A percentile compares a stretch with the other conserved stretches of the same genome.
phyloP scores from a whole-genome alignment of 2,113 vertebrate genomes.

The Phaethon lepturus region DNA sequence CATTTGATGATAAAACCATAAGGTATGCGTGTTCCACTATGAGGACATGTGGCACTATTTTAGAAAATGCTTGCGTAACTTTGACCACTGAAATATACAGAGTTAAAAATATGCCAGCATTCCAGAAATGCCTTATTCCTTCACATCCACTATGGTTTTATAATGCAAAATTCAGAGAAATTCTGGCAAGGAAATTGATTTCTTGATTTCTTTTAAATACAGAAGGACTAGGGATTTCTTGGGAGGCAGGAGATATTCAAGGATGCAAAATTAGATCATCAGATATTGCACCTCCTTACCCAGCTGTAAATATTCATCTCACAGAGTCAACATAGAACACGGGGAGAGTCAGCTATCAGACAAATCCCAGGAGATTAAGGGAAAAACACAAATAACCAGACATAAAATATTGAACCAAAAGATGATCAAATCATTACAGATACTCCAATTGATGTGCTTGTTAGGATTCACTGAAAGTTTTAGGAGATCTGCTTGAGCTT shows the following conservation, averaged over 20 bases:
- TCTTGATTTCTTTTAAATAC: neutral
- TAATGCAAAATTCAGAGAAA: neutral
- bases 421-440: neutral
- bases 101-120: slow-evolving; percentile 24
- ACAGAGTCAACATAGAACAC: neutral
- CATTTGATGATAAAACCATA: slow-evolving; percentile 75
- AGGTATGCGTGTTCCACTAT: slow-evolving; percentile 44
- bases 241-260: neutral
- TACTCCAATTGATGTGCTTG: neutral
- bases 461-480: neutral
- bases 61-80: slow-evolving; percentile 10
- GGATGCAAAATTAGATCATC: neutral
- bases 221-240: neutral
- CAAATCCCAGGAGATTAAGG: neutral
- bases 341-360: neutral
- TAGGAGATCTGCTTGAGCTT: neutral
- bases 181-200: neutral
- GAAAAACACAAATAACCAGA: neutral
- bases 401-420: neutral
- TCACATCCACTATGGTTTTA: neutral
- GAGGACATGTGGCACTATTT: slow-evolving; percentile 52
- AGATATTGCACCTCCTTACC: neutral
- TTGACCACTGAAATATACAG: slow-evolving; percentile 19
- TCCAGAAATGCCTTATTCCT: slow-evolving; percentile 12
- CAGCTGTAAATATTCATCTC: neutral